A percentile compares a stretch with the other conserved stretches of the same genome.
Evolutionary conservation across 2,113 vertebrate genomes (phyloP).

Genomic region (Phylloscopus trochilus): DNA sequence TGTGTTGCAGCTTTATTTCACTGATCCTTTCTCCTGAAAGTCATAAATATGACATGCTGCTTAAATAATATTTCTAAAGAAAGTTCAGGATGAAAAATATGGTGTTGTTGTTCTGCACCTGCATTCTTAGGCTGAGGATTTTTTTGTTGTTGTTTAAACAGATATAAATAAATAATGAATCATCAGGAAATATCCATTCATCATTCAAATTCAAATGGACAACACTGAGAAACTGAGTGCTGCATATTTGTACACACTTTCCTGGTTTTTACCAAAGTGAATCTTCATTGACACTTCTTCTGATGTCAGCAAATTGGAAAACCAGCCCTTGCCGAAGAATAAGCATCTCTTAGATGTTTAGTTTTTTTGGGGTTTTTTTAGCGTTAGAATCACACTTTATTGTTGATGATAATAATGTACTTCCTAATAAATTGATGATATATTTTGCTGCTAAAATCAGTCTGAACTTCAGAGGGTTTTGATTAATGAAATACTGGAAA

Average conservation of each 20-base stretch:
- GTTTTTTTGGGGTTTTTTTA: neutral
- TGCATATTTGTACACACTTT: neutral
- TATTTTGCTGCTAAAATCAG: neutral
- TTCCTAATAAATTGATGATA: neutral
- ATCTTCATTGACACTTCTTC: neutral
- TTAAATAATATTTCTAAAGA: slow-evolving; percentile 10
- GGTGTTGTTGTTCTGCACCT: neutral
- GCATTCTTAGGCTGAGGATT: neutral
- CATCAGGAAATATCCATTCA: neutral
- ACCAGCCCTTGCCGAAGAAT: neutral
- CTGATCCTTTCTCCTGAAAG: neutral
- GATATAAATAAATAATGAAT: neutral
- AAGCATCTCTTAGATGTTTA: neutral
- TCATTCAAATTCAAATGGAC: neutral
- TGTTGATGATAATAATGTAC: neutral
- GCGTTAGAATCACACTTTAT: neutral
- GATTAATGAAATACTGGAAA: neutral
- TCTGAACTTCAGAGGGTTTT: neutral
- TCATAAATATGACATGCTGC: neutral
- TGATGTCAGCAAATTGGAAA: neutral
- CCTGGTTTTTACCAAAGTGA: neutral
- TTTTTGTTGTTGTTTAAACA: neutral
- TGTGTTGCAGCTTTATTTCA: neutral
- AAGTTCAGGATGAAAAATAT: neutral
- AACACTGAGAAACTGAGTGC: neutral